Evolutionary conservation across 2,888 invertebrate species (phyloP).

Genomic region (Hirtodrosophila alboralis): DNA sequence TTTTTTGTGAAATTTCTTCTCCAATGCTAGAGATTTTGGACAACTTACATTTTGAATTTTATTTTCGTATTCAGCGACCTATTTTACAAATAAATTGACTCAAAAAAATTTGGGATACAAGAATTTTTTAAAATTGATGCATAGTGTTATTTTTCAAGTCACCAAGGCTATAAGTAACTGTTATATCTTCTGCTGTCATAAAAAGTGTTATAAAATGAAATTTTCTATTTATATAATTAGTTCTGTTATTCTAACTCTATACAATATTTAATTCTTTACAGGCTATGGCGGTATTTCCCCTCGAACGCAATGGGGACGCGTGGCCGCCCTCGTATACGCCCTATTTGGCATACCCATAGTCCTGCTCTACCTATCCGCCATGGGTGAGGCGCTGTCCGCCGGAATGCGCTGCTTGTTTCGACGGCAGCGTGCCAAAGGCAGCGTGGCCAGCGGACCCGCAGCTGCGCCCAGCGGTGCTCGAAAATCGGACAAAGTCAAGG

Average conservation of each 20-base stretch:
- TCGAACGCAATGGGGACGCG: conserved; percentile 89
- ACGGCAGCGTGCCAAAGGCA: conserved; percentile 79
- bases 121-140: too few species aligned
- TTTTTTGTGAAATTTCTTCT: too few species aligned
- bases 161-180: too few species aligned
- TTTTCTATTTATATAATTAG: too few species aligned
- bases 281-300: conserved; percentile 94
- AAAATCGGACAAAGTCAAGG: conserved; percentile 55
- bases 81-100: too few species aligned
- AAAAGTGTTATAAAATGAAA: too few species aligned
- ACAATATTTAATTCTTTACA: conserved; percentile 82
- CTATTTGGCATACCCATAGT: conserved; percentile 94
- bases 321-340: conserved; percentile 93
- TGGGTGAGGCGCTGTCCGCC: conserved; percentile 93
- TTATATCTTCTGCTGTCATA: too few species aligned
- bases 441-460: conserved; percentile 55
- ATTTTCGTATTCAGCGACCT: too few species aligned
- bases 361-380: conserved; percentile 93
- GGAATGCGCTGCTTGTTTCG: conserved; percentile 90
- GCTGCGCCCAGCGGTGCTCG: conserved; percentile 34
- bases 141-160: too few species aligned
- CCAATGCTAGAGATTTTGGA: too few species aligned
- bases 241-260: conserved; percentile 21
- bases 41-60: too few species aligned
- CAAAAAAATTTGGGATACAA: too few species aligned